phyloP scores from a whole-genome alignment of 2,888 invertebrate species.

The Sepiola atlantica region DNA sequence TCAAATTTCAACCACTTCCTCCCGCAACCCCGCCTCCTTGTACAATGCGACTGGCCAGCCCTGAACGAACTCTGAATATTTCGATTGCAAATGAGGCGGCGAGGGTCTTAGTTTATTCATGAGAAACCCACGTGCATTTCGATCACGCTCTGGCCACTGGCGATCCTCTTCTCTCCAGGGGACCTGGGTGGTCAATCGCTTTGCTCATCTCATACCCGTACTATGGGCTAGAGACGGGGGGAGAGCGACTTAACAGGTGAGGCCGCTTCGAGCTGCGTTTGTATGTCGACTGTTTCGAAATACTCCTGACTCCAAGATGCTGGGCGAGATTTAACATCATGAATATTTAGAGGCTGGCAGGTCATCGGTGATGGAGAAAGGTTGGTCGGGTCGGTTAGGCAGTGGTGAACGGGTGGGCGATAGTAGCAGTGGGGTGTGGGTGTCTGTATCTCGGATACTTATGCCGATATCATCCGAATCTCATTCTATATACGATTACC shows the following conservation, averaged over 20 bases:
- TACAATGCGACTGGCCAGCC: background rate
- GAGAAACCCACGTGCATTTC: slow-evolving; percentile 18
- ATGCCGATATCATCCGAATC: background rate
- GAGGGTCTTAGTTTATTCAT: background rate
- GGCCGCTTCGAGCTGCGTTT: background rate
- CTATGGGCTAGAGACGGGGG: background rate
- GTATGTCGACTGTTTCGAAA: background rate
- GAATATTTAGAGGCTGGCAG: background rate
- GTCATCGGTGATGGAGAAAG: too few relatives aligned
- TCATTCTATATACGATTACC: background rate
- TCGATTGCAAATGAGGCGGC: background rate
- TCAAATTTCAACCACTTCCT: background rate
- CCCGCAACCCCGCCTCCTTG: background rate
- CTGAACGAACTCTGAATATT: background rate
- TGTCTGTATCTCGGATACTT: background rate
- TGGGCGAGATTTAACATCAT: background rate
- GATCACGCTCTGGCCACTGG: background rate
- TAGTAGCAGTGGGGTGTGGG: background rate
- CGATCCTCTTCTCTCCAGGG: background rate
- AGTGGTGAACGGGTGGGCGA: background rate
- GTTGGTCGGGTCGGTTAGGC: too few relatives aligned
- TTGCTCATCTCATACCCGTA: background rate
- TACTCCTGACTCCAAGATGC: background rate
- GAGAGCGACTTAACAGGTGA: background rate
- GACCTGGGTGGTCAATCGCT: background rate